Base-by-base conservation (phyloP, 2,888 invertebrate genomes). In the Phymatocera aterrima region DNA sequence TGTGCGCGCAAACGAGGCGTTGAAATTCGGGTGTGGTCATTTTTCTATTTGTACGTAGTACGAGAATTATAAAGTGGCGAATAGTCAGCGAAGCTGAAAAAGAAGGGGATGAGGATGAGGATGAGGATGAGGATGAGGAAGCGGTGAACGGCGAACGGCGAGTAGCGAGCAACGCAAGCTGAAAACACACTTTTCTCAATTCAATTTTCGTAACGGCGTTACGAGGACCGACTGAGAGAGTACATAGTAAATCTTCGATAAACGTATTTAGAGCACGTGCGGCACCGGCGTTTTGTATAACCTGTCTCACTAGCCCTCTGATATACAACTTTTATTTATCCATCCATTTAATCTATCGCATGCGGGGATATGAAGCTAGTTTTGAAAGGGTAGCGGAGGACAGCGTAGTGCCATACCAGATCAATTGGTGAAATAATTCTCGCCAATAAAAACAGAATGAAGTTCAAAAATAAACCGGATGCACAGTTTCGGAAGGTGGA, bases 171-270 rank as follows among this genome's bases (percentile, higher is more conserved):
- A 18, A 18, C 15, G 54, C n/a, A n/a, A n/a, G 54, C 15, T n/a
- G 68, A 43, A 68, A 68, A 68, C 68, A 68, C 68, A 68, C 68
- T 68, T 68, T 68, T 68, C 68, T 68, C 43, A 68, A 68, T 68
- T 68, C 46, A 68, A 68, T 68, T 46, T 46, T 68, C 68, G 43
- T 68, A 68, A 68, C 68, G 15, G n/a, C 3, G 40, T 68, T 46
- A 68, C 43, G 68, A 46, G 10, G 68, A 46, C 40, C 46, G 68
- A n/a, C 40, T 46, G 68, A 68, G 21, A 68, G 68, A 43, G 68
- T 43, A n/a, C n/a, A n/a, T n/a, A 68, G 68, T 68, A 68, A 68
- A 68, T 68, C 68, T 28, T 68, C 68, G 43, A 68, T 68, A 68
- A 68, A 68, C 68, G 68, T 43, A 46, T 68, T 68, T 68, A 10